Evolutionary conservation across 2,113 vertebrate genomes (phyloP).

Genomic region (Bostrychus sinensis): DNA sequence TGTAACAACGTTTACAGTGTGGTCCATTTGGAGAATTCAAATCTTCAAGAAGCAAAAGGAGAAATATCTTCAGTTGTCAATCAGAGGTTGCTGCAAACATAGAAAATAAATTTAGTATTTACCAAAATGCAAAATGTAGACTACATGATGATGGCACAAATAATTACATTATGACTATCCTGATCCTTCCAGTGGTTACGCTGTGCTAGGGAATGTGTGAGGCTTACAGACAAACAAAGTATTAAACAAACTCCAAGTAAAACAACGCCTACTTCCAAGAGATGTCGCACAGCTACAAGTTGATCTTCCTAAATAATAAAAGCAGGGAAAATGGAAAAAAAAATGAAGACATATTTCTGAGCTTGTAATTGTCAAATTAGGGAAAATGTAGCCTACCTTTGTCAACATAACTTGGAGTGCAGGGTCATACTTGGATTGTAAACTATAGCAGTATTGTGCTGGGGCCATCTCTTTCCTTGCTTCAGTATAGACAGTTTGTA

Average conservation of each 20-base stretch:
- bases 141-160: background rate
- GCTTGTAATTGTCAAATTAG: background rate
- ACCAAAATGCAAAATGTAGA: background rate
- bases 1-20: too few relatives aligned
- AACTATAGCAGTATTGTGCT: slow-evolving; percentile 66
- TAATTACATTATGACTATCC: slow-evolving; percentile 69
- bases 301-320: slow-evolving; percentile 68
- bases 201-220: slow-evolving; percentile 41
- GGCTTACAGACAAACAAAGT: slow-evolving; percentile 65
- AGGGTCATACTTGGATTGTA: slow-evolving; percentile 67
- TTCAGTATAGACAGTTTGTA: slow-evolving; percentile 47
- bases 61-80: slow-evolving; percentile 54
- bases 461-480: slow-evolving; percentile 18
- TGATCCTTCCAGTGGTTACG: slow-evolving; percentile 45
- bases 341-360: background rate
- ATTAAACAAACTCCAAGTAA: slow-evolving; percentile 74
- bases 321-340: background rate
- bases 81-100: slow-evolving; percentile 69
- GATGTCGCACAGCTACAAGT: slow-evolving; percentile 66
- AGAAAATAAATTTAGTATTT: slow-evolving; percentile 1
- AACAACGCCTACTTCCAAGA: slow-evolving; percentile 67
- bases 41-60: slow-evolving; percentile 15
- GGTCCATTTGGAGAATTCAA: too few relatives aligned
- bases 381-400: slow-evolving; percentile 71
- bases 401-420: slow-evolving; percentile 75